Percentiles rank a stretch among this genome's conserved stretches.
Conservation (phyloP, 23 tunicate genomes). For the Clavelina lepadiformis region DNA sequence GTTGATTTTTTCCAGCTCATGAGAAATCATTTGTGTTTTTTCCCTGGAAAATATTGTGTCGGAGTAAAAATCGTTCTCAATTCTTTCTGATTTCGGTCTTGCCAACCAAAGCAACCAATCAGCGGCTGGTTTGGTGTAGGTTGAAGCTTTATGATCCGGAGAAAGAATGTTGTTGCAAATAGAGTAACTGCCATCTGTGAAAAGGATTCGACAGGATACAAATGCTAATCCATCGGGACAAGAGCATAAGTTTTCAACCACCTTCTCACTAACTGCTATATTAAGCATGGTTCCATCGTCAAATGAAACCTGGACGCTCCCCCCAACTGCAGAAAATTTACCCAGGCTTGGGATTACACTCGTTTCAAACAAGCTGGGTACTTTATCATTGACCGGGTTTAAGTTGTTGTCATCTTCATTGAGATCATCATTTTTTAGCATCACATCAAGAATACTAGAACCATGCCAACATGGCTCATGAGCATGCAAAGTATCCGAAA, state of each 20-base stretch:
- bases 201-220: slow-evolving; percentile 30
- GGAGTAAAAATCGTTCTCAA: slow-evolving; percentile 25
- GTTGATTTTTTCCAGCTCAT: slow-evolving; percentile 59
- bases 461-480: too few species aligned
- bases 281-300: slow-evolving; percentile 55
- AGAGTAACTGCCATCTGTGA: slow-evolving; percentile 28
- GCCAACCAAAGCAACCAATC: slow-evolving; percentile 74
- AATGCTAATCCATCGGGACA: slow-evolving; percentile 3
- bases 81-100: slow-evolving; percentile 8
- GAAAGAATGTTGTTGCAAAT: slow-evolving; percentile 6
- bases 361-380: slow-evolving; percentile 5
- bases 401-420: too few species aligned
- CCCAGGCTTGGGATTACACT: slow-evolving; percentile 33
- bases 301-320: slow-evolving; percentile 49
- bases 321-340: slow-evolving; percentile 38
- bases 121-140: slow-evolving; percentile 38
- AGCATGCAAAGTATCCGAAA: too few species aligned
- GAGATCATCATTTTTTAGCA: too few species aligned
- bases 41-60: slow-evolving; percentile 45
- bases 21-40: slow-evolving; percentile 33
- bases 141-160: slow-evolving; percentile 2
- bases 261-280: slow-evolving; percentile 3
- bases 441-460: too few species aligned
- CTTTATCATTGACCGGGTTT: neutral
- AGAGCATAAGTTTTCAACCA: neutral